Conservation (phyloP, 1,140 invertebrate species). For the Bombus cullumanus region DNA sequence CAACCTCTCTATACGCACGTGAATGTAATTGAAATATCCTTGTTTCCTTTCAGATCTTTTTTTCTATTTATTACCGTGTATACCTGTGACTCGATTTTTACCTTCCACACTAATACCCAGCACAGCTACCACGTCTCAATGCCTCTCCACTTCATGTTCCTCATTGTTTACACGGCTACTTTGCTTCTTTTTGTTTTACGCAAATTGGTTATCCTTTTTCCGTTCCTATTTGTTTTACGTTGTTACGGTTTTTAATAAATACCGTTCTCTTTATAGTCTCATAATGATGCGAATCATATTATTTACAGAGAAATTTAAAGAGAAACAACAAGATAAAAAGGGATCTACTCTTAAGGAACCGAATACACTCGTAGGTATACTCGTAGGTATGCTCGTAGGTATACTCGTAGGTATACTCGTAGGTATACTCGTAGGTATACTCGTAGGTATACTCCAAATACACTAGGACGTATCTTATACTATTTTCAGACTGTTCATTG, state of each 20-base stretch:
- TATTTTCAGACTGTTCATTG: no score
- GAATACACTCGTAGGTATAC: no score
- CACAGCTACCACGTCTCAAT: no score
- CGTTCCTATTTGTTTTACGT: neutral
- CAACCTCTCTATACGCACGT: slow-evolving; percentile 2
- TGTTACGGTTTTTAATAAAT: neutral
- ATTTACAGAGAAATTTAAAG: neutral
- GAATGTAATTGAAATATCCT: slow-evolving; percentile 49
- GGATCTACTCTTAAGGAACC: neutral
- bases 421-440: no score
- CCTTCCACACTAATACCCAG: neutral
- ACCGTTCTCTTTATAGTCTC: neutral
- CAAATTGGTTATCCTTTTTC: neutral
- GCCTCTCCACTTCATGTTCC: neutral
- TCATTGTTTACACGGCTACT: neutral
- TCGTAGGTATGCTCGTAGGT: no score
- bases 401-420: no score
- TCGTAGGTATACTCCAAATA: no score
- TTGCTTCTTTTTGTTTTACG: neutral
- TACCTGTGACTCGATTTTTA: neutral
- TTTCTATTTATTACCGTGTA: neutral
- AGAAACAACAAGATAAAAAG: neutral
- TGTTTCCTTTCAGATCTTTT: slow-evolving; percentile 11
- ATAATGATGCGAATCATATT: neutral
- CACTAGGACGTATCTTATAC: no score